Percentiles rank a stretch among this genome's conserved stretches.
Conservation (phyloP, 1,140 invertebrate species). For the Scylla paramamosain region DNA sequence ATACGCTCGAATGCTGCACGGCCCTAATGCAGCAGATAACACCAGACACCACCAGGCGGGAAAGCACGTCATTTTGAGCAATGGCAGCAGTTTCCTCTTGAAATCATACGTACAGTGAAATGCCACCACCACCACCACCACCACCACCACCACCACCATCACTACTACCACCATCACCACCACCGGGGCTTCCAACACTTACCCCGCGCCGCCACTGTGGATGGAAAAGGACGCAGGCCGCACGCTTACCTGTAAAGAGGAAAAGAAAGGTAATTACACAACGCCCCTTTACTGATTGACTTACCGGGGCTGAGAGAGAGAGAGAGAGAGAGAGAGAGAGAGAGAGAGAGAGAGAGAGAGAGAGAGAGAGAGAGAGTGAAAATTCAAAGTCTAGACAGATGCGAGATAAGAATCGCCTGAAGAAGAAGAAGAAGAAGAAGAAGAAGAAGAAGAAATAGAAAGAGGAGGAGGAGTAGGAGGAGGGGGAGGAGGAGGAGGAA, state of each 20-base stretch:
- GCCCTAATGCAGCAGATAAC: background rate
- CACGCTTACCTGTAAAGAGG: background rate
- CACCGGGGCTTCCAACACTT: background rate
- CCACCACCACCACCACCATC: background rate
- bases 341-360: background rate
- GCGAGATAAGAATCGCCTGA: background rate
- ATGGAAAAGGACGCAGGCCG: background rate
- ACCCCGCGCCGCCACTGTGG: background rate
- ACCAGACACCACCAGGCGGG: background rate
- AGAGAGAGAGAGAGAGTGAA: background rate
- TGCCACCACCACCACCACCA: background rate
- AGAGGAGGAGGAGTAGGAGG: too few species aligned
- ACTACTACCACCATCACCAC: background rate
- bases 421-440: background rate
- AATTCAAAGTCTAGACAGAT: background rate
- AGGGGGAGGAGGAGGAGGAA: too few species aligned
- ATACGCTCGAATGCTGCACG: background rate
- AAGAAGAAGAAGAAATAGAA: too few species aligned
- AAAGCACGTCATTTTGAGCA: background rate
- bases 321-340: background rate
- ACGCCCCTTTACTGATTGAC: background rate
- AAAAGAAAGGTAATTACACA: background rate
- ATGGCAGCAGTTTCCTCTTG: background rate
- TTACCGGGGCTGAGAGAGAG: background rate
- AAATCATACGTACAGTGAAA: background rate